A percentile compares a stretch with the other conserved stretches of the same genome.
phyloP scores from a whole-genome alignment of 2,797 vertebrate species.

The Galago senegalensis region DNA sequence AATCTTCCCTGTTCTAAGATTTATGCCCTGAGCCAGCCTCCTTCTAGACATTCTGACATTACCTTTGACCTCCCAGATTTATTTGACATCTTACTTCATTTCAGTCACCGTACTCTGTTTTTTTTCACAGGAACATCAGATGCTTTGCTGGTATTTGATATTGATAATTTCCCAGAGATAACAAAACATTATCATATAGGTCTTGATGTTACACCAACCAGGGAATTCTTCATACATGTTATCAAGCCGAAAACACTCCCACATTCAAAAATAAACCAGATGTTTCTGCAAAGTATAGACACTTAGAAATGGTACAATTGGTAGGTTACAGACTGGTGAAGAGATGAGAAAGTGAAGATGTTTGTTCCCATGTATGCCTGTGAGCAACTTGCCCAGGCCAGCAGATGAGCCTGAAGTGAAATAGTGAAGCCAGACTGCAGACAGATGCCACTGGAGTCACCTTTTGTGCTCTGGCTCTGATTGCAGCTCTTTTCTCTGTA shows the following conservation, averaged over 20 bases:
- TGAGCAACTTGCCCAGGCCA: neutral
- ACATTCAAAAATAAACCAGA: neutral
- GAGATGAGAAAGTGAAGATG: neutral
- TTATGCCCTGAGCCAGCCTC: neutral
- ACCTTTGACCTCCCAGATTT: neutral
- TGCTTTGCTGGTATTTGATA: neutral
- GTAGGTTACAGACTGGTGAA: neutral
- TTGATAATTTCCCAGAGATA: neutral
- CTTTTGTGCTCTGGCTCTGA: neutral
- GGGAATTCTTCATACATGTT: neutral
- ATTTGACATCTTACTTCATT: neutral
- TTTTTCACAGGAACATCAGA: neutral
- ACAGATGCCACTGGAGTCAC: neutral
- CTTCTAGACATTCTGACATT: neutral
- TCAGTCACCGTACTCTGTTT: neutral
- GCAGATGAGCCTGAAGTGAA: neutral
- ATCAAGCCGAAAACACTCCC: slow-evolving; percentile 1
- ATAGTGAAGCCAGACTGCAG: neutral
- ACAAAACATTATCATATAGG: neutral
- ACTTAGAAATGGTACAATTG: neutral
- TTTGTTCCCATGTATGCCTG: neutral
- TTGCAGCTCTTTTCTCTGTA: neutral
- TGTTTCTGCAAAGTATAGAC: neutral
- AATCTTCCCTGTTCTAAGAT: neutral
- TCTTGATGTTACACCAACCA: neutral